Base-by-base conservation (phyloP, 2,888 invertebrate species). In the Aelia acuminata region DNA sequence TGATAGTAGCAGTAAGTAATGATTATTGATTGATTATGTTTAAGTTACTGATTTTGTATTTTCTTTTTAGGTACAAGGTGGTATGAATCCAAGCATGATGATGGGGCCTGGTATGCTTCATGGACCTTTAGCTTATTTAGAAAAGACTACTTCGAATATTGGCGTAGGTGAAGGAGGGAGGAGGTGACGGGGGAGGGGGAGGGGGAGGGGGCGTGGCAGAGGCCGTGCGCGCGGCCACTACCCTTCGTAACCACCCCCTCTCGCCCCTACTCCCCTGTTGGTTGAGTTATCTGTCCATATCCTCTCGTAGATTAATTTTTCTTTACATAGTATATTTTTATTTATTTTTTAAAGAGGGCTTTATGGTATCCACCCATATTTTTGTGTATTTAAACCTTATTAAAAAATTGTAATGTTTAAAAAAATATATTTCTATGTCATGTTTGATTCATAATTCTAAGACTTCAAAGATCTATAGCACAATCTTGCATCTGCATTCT, bases 61-160 rank as follows among this genome's bases (percentile, higher is more conserved):
- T 31, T 50, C 3, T 88, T 63, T 87, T 35, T 26, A 90, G 90
- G 89, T 90, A 0, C 88, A 84, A 49, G 90, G 87, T 13, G 89
- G 90, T 20, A 89, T 89, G 53, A 94, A 92, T 92, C 84, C 91
- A 90, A 88, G 91, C 92, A 88, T 89, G 88, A 89, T 89, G 89
- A 90, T 90, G 85, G 88, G 88, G 7, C 88, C 88, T 18, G 93
- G 94, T 0, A 94, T 95, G 3, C 93, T 97, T 88, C 97, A 96
- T 91, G 97, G 97, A 13, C 97, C 97, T 0, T 93, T 97, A 90
- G 97, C 97, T 0, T 97, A 96, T 92, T 93, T 98, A 90, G 97
- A 97, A 93, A 97, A 97, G 93, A 97, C 97, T 90, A 96, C 97
- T 91, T 97, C 97, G 93, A 97, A 97, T 93, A 97, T 97, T 94